These are phyloP conservation scores for Dromaius novaehollandiae DNA, from an alignment of 2,113 vertebrate genomes.

Conservation along the genomic window DNA sequence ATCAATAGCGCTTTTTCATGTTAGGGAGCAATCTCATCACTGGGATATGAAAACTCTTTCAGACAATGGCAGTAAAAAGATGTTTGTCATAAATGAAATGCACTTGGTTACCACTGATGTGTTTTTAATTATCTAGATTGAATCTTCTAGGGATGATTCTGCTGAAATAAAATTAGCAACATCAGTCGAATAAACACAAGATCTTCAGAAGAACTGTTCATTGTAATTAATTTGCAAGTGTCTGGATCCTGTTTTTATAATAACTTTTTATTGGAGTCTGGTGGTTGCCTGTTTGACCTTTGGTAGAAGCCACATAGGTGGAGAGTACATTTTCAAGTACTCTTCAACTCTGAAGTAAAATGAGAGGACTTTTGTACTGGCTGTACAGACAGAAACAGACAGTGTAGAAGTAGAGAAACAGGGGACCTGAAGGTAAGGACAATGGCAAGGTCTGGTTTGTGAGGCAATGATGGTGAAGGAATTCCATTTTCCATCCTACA, in stretches of 20 bases:
- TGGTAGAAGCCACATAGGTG: neutral
- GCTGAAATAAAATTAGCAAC: neutral
- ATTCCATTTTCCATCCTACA: neutral
- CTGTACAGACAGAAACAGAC: neutral
- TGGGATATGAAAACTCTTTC: neutral
- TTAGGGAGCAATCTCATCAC: neutral
- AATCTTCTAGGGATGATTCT: neutral
- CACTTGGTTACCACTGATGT: neutral
- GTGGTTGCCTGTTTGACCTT: neutral
- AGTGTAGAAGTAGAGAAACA: neutral
- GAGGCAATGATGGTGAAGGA: neutral
- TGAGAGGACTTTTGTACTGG: neutral
- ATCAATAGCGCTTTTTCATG: too few relatives aligned
- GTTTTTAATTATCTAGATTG: neutral
- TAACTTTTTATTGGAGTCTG: neutral
- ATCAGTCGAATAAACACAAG: neutral
- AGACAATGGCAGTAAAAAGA: neutral
- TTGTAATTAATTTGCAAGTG: neutral
- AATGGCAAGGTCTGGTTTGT: neutral
- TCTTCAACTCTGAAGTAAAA: neutral
- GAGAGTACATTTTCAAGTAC: neutral
- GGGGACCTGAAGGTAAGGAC: fast-evolving
- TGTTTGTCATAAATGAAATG: neutral
- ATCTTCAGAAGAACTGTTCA: neutral
- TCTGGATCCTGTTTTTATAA: neutral